Conservation (phyloP, 2,888 invertebrate genomes). For the Agrochola macilenta region DNA sequence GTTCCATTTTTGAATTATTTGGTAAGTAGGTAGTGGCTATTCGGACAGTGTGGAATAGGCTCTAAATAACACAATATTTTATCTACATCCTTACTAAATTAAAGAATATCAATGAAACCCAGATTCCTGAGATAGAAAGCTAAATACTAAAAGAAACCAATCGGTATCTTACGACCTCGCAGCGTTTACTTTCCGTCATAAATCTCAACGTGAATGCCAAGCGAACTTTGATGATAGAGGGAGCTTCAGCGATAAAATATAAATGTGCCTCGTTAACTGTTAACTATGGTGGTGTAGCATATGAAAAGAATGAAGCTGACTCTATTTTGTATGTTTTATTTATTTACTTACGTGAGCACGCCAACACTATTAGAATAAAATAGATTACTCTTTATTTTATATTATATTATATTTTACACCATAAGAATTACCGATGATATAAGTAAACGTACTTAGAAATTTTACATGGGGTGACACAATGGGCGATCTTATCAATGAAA, state of each 20-base stretch:
- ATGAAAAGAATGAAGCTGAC: conserved; percentile 9
- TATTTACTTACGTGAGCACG: neutral
- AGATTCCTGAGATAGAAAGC: conserved; percentile 17
- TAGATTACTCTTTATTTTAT: too few relatives aligned
- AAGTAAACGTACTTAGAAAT: neutral
- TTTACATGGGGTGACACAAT: neutral
- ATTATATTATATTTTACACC: neutral
- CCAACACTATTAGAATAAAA: neutral
- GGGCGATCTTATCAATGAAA: too few relatives aligned
- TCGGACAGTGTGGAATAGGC: too few relatives aligned
- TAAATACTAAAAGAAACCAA: conserved; percentile 65
- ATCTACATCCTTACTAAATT: neutral
- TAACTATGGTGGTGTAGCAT: conserved; percentile 17
- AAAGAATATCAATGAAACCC: conserved; percentile 33
- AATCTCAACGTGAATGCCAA: conserved; percentile 74
- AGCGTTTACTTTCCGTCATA: conserved; percentile 74
- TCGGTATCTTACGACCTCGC: conserved; percentile 67
- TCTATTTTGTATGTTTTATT: neutral
- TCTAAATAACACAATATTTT: neutral
- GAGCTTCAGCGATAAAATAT: conserved; percentile 67
- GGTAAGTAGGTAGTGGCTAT: too few relatives aligned
- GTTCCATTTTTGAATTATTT: too few relatives aligned
- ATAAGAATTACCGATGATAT: neutral
- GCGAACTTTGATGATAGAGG: conserved; percentile 74
- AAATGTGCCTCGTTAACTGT: conserved; percentile 62